Conservation (phyloP, 1,140 invertebrate genomes). For the Theocolax elegans region DNA sequence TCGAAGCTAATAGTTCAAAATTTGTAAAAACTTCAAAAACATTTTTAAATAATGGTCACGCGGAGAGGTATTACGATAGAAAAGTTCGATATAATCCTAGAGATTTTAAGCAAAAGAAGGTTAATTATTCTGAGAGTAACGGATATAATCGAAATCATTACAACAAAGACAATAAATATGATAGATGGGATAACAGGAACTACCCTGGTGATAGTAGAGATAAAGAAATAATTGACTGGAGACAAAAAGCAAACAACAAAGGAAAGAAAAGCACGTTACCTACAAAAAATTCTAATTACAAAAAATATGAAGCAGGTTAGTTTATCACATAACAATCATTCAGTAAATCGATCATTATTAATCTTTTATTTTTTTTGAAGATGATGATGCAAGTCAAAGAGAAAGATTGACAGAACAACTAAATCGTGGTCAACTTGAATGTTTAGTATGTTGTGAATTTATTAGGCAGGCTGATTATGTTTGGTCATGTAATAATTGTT, state of each 20-base stretch:
- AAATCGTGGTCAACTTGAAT: conserved; percentile 83
- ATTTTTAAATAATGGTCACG: conserved; percentile 10
- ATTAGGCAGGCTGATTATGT: conserved; percentile 82
- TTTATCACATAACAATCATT: conserved; percentile 16
- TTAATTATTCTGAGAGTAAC: conserved; percentile 42
- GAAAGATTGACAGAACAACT: conserved; percentile 86
- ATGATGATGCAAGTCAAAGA: conserved; percentile 75
- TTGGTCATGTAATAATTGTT: conserved; percentile 93
- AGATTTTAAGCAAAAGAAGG: conserved; percentile 43
- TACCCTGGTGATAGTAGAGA: conserved; percentile 43
- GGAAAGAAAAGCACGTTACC: conserved; percentile 38
- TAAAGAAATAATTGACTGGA: conserved; percentile 54
- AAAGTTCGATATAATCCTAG: conserved; percentile 41
- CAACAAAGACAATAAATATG: conserved; percentile 48
- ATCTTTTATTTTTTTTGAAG: conserved; percentile 48
- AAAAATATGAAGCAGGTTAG: conserved; percentile 52
- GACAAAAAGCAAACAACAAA: conserved; percentile 43
- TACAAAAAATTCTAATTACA: conserved; percentile 48
- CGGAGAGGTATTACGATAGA: conserved; percentile 38
- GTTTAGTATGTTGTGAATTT: conserved; percentile 91
- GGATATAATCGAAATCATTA: conserved; percentile 45
- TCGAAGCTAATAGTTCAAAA: conserved; percentile 14
- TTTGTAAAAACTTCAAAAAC: conserved; percentile 2
- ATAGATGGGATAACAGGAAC: conserved; percentile 46
- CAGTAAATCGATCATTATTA: neutral